Conservation (phyloP, 2,113 vertebrate genomes). For the Ibidorhyncha struthersii region DNA sequence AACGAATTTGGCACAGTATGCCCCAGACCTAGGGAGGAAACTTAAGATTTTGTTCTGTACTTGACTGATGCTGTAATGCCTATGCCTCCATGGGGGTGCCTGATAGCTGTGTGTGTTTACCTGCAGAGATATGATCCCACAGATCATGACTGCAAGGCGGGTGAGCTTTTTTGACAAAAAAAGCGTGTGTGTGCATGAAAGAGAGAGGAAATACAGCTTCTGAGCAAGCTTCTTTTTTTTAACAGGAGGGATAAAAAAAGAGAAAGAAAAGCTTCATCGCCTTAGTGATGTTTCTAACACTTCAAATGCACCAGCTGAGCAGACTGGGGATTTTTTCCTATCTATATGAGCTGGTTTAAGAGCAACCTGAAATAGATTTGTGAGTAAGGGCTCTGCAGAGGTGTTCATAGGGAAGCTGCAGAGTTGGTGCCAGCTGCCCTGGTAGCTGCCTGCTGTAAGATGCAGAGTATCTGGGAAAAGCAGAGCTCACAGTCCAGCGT, state of each 20-base stretch:
- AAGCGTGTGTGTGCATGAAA: neutral
- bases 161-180: neutral
- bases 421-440: neutral
- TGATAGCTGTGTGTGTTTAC: neutral
- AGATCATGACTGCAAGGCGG: neutral
- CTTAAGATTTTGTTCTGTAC: neutral
- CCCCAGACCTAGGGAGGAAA: neutral
- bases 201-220: neutral
- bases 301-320: neutral
- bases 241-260: neutral
- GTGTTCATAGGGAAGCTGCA: neutral
- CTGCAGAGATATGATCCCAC: neutral
- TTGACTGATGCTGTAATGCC: neutral
- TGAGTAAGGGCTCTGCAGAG: neutral
- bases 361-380: neutral
- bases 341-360: neutral
- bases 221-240: neutral
- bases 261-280: neutral
- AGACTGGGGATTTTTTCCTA: neutral
- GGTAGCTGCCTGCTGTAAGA: neutral
- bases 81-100: fast-evolving
- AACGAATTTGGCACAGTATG: fast-evolving
- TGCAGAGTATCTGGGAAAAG: neutral
- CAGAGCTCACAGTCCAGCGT: neutral
- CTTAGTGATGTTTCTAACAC: neutral